phyloP scores from a whole-genome alignment of 2,888 invertebrate species.

The Dione juno region DNA sequence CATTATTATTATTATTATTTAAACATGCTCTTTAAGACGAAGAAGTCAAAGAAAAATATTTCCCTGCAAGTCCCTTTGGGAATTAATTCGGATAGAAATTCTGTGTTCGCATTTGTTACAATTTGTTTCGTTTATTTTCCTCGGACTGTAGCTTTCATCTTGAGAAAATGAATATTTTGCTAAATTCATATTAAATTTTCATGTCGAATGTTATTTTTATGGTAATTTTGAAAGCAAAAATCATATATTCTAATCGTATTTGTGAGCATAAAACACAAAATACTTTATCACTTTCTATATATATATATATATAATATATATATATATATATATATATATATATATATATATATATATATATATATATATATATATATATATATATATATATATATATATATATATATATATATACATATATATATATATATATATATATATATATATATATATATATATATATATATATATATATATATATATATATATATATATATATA shows the following conservation, averaged over 20 bases:
- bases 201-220: constrained; percentile 17
- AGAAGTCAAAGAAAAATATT: constrained; percentile 30
- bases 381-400: too few species aligned
- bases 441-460: too few species aligned
- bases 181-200: constrained; percentile 22
- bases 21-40: constrained; percentile 17
- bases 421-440: too few species aligned
- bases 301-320: too few species aligned
- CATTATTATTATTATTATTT: constrained; percentile 18
- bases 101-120: constrained; percentile 30
- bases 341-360: too few species aligned
- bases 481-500: too few species aligned
- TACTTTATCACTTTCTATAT: background rate
- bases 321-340: too few species aligned
- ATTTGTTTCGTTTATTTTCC: constrained; percentile 34
- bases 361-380: too few species aligned
- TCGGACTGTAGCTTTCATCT: constrained; percentile 29
- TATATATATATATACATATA: too few species aligned
- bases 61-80: constrained; percentile 24
- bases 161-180: constrained; percentile 23
- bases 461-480: too few species aligned
- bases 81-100: constrained; percentile 35
- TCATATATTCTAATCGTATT: constrained; percentile 6
- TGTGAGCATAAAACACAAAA: background rate
- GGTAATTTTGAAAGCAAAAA: constrained; percentile 12